Base-by-base conservation (phyloP, 1,140 invertebrate species). In the Maconellicoccus hirsutus region DNA sequence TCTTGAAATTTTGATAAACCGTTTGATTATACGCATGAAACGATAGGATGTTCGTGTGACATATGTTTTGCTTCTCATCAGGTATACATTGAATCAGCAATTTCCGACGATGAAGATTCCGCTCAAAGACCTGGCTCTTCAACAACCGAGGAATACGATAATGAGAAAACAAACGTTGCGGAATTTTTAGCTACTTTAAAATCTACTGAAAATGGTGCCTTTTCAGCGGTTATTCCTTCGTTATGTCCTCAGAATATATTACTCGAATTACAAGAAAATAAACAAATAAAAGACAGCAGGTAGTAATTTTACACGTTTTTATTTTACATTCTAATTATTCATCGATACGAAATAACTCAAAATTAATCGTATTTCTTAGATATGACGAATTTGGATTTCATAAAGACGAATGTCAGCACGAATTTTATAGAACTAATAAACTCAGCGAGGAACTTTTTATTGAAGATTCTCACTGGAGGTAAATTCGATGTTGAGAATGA, bases 301-400 rank as follows among this genome's bases (percentile, higher is more conserved):
- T 85, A 78, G 73, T 27, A 29, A 21, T 26, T 69, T 23, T 2
- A 7, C 63, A 7, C 2, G 52, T 38, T 63, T 23, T 39, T 71
- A 21, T 27, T 21, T 21, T 59, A n/a, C 19, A 0, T 39, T n/a
- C 22, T 71, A 27, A 71, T 25, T 70, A 52, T 70, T 4, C 38
- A 52, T 71, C 10, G 22, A 52, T 39, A 61, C 10, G 22, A 39
- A n/a, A n/a, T n/a, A n/a, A n/a, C n/a, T n/a, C n/a, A n/a, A n/a
- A n/a, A n/a, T n/a, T 71, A 61, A 26, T 52, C 1, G 42, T 71
- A 33, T 16, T 26, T 77, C 75, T 70, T 76, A 87, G 92, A 75
- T 98, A 96, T 83, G 96, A 99, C 83, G 96, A 98, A 82, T 98
- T 98, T 84, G 96, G 96, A 0, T 99, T 98, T 82, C 89, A 94